Base-by-base conservation (phyloP, 1,140 invertebrate species). In the Formica exsecta region DNA sequence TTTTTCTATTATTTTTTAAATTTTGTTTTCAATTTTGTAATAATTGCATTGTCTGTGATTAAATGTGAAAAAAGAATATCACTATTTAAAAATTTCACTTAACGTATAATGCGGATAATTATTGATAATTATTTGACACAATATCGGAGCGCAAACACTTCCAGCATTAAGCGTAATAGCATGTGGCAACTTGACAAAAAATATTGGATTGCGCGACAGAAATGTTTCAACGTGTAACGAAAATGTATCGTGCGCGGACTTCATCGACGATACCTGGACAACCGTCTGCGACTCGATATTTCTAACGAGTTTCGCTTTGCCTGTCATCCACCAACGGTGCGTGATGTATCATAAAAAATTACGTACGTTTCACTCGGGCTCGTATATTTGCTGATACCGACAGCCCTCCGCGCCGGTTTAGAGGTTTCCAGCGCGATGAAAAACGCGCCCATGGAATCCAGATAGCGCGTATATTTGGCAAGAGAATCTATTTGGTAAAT, bases 261-360 rank as follows among this genome's bases (percentile, higher is more conserved):
- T 85, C n/a, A 76, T 85, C 65, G 36, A 68, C 75, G 41, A 81
- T 86, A 79, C n/a, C 62, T 73, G 65, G 64, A 36, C 64, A 65
- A 71, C 54, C 66, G 36, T 62, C 54, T 44, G 85, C 51, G 66
- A 81, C 54, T 86, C 85, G 59, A 86, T 86, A 86, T 81, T 81
- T 86, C 76, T 81, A 81, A 81, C 76, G 51, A 86, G 76, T 71
- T 81, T 81, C 68, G 85, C 41, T 80, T 59, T 57, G 22, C 51
- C 65, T 81, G 85, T 86, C 85, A 81, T 86, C 76, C 59, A 86
- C 76, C 85, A 71, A 86, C 66, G 76, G 85, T 68, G 76, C 85
- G 51, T 86, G 76, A 81, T 86, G 85, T 81, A 81, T 86, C 77
- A 83, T 86, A 86, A 86, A 86, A 86, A 86, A 86, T 86, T 86